phyloP scores from a whole-genome alignment of 2,888 invertebrate genomes.

The Gisinianus flammeolus region DNA sequence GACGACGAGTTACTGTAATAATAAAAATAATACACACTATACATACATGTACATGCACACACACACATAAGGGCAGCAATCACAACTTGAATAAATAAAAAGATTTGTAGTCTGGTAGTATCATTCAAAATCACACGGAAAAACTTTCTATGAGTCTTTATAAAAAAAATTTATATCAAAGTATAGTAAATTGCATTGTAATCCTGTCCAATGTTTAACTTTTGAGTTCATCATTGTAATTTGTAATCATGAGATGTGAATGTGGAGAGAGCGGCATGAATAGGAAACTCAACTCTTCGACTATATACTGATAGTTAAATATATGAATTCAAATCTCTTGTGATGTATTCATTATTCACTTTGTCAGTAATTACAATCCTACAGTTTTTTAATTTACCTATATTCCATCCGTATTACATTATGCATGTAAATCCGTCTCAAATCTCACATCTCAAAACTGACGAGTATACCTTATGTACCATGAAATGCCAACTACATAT shows the following conservation, averaged over 20 bases:
- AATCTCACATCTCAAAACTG: no score
- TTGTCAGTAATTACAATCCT: conserved; percentile 31
- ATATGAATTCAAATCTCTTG: conserved; percentile 27
- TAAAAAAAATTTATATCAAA: neutral
- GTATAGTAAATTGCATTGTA: conserved; percentile 5
- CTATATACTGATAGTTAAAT: neutral
- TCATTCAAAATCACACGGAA: conserved; percentile 28
- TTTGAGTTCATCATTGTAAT: neutral
- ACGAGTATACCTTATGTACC: no score
- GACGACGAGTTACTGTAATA: neutral
- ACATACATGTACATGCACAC: neutral
- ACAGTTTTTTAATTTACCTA: conserved; percentile 28
- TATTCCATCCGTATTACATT: no score
- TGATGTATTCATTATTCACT: conserved; percentile 31
- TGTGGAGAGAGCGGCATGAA: neutral
- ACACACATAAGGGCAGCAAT: neutral
- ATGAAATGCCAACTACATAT: no score
- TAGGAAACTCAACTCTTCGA: neutral
- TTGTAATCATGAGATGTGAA: neutral
- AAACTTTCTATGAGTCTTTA: conserved; percentile 9
- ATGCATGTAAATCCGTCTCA: conserved; percentile 18
- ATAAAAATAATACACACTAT: conserved; percentile 7
- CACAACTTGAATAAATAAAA: conserved; percentile 13
- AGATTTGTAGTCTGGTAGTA: conserved; percentile 14
- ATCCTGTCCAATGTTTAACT: neutral